A percentile compares a stretch with the other conserved stretches of the same genome.
Evolutionary conservation across 2,888 invertebrate species (phyloP).

Genomic region (Xylophagus ater): DNA sequence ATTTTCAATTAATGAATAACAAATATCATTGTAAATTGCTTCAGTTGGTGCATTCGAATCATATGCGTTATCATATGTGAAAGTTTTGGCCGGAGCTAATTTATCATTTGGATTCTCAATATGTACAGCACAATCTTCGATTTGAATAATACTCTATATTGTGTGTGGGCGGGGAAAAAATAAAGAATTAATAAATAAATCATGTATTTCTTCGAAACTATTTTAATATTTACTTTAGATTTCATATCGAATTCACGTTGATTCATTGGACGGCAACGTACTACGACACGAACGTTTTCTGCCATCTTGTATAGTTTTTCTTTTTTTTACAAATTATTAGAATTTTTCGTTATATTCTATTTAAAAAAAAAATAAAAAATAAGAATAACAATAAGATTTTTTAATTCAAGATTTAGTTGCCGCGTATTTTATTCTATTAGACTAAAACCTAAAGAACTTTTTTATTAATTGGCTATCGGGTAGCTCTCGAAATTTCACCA

Average conservation of each 20-base stretch:
- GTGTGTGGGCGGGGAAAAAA: constrained; percentile 12
- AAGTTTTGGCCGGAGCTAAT: constrained; percentile 51
- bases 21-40: constrained; percentile 76
- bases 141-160: constrained; percentile 52
- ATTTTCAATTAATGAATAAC: constrained; percentile 71
- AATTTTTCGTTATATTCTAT: no score
- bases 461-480: no score
- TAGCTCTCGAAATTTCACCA: no score
- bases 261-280: constrained; percentile 71
- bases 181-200: constrained; percentile 1
- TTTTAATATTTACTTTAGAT: constrained; percentile 44
- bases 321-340: not conserved
- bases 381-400: no score
- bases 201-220: not conserved
- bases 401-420: no score
- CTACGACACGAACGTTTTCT: constrained; percentile 33
- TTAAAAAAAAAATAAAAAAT: no score
- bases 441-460: no score
- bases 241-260: constrained; percentile 56
- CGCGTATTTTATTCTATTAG: no score
- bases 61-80: constrained; percentile 80
- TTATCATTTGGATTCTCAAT: constrained; percentile 51
- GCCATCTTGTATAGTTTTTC: constrained; percentile 23
- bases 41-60: constrained; percentile 68
- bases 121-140: constrained; percentile 52